Conservation (phyloP, 1,140 invertebrate species). For the Linepithema humile region DNA sequence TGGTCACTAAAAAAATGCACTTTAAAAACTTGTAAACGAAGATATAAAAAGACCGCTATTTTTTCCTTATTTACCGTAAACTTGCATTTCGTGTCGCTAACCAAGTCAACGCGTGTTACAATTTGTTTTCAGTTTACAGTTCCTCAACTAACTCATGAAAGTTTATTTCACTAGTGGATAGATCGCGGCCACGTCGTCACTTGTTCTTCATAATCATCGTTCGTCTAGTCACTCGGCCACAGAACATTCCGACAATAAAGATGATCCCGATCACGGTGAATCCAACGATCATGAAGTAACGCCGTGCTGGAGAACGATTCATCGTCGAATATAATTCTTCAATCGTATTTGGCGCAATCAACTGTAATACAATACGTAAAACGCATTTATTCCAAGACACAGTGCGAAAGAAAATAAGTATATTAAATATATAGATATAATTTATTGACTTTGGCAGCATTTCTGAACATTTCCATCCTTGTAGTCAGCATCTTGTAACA, state of each 20-base stretch:
- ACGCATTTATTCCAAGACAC: background rate
- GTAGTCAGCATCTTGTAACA: conserved; percentile 92
- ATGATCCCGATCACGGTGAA: conserved; percentile 90
- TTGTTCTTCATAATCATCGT: conserved; percentile 89
- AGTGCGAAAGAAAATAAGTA: background rate
- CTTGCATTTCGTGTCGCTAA: conserved; percentile 4
- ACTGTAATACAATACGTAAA: conserved; percentile 71
- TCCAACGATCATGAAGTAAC: conserved; percentile 91
- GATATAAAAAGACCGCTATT: conserved; percentile 57
- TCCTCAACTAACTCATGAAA: conserved; percentile 39
- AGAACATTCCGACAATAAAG: conserved; percentile 93
- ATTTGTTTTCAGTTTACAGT: conserved; percentile 3
- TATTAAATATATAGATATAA: background rate
- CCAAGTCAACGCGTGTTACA: conserved; percentile 1
- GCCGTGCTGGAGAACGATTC: conserved; percentile 90
- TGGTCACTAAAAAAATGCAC: conserved; percentile 27
- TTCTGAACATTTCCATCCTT: conserved; percentile 95
- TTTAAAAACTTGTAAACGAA: conserved; percentile 53
- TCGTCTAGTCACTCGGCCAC: conserved; percentile 91
- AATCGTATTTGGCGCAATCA: conserved; percentile 87
- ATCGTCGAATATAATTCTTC: conserved; percentile 87
- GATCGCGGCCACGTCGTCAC: conserved; percentile 79
- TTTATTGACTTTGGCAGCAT: conserved; percentile 90
- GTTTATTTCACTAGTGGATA: conserved; percentile 56
- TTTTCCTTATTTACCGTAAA: conserved; percentile 4